Evolutionary conservation across 2,113 vertebrate genomes (phyloP).

Genomic region (Pachycephala philippinensis): DNA sequence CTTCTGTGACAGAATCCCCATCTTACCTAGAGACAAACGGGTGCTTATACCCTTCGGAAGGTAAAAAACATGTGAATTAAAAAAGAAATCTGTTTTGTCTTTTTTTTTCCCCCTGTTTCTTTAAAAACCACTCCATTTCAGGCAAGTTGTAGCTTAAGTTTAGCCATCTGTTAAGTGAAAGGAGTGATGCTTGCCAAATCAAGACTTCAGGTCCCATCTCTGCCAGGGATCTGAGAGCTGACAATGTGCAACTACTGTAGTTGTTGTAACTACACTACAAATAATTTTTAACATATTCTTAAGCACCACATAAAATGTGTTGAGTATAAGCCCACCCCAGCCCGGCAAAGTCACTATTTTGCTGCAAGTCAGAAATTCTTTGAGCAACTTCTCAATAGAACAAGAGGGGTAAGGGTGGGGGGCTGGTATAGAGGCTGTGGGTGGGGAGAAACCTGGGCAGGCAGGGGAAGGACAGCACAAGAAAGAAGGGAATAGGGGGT

Average conservation of each 20-base stretch:
- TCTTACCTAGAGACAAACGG: background rate
- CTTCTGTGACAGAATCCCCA: background rate
- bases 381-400: background rate
- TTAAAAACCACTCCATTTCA: background rate
- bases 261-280: background rate
- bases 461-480: background rate
- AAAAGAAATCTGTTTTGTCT: background rate
- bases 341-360: background rate
- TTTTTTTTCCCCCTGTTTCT: background rate
- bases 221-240: background rate
- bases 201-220: background rate
- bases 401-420: rapidly evolving
- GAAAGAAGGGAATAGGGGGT: background rate
- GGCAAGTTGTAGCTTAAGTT: background rate
- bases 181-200: background rate
- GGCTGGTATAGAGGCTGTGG: background rate
- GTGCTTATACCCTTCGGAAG: background rate
- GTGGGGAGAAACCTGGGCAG: background rate
- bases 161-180: background rate
- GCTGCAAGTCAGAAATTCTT: background rate
- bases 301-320: background rate
- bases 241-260: background rate
- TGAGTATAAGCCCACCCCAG: background rate
- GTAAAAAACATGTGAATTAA: background rate
- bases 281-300: background rate